These are phyloP conservation scores for Ailurus styani DNA, from an alignment of 2,113 vertebrate species.

Conservation along the genomic window DNA sequence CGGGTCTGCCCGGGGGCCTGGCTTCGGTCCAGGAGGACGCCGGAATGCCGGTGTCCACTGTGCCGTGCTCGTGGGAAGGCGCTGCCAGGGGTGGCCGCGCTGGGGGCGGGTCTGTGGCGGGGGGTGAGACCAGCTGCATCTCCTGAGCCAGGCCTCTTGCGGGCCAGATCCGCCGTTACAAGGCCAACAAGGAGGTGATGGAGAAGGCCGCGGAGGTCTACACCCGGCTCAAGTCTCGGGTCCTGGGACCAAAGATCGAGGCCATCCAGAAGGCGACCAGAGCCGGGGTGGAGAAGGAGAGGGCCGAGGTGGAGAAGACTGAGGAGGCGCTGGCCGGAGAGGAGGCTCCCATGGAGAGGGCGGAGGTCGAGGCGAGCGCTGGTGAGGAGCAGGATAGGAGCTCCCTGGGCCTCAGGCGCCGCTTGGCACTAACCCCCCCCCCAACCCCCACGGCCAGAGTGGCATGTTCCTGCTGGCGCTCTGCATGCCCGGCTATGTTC, in stretches of 20 bases:
- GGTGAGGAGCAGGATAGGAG: not conserved
- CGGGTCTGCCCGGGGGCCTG: not conserved
- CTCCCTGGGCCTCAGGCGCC: not conserved
- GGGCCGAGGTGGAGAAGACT: conserved; percentile 79
- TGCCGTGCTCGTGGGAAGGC: not conserved
- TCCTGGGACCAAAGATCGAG: conserved; percentile 90
- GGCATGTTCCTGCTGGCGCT: fast-evolving
- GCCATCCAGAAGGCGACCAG: conserved; percentile 82
- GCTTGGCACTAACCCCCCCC: no score
- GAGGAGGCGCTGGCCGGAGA: conserved; percentile 79
- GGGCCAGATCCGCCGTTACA: conserved; percentile 94
- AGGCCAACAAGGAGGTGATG: conserved; percentile 96
- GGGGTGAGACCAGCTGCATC: not conserved
- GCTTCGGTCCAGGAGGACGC: not conserved
- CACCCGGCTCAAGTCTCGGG: conserved; percentile 93
- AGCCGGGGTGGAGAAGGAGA: conserved; percentile 70
- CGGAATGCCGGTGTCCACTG: no score
- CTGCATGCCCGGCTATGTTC: not conserved
- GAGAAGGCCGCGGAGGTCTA: conserved; percentile 95
- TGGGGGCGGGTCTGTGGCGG: fast-evolving
- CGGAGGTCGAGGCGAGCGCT: conserved; percentile 59
- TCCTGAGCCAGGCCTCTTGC: not conserved
- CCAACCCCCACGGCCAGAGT: fast-evolving
- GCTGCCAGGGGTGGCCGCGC: fast-evolving
- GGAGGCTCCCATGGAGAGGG: conserved; percentile 79